Conservation (phyloP, 2,888 invertebrate species). For the Cheilosia soror region DNA sequence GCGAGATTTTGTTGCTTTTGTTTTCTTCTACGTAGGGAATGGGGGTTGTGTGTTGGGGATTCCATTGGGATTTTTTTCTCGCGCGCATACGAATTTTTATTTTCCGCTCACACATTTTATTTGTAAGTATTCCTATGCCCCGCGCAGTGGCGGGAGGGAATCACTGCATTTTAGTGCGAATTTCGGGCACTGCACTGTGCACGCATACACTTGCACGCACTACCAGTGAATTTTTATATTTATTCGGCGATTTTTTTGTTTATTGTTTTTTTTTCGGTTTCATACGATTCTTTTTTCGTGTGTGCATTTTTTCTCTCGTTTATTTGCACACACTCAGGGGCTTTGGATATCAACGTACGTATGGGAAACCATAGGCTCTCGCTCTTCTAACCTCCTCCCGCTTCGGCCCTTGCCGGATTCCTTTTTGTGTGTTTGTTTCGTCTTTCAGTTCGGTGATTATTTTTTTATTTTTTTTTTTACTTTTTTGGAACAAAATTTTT, state of each 20-base stretch:
- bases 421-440: conserved; percentile 66
- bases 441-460: conserved; percentile 52
- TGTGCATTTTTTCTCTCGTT: conserved; percentile 74
- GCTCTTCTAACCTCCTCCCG: conserved; percentile 71
- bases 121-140: conserved; percentile 33
- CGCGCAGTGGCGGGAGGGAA: background rate
- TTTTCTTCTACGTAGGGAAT: conserved; percentile 4
- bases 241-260: conserved; percentile 78
- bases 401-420: conserved; percentile 50
- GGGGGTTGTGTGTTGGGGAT: conserved; percentile 64
- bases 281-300: conserved; percentile 72
- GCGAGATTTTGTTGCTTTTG: conserved; percentile 30
- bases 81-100: conserved; percentile 71
- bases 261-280: conserved; percentile 49
- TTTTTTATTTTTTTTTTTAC: conserved; percentile 36
- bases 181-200: conserved; percentile 67
- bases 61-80: conserved; percentile 52
- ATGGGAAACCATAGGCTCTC: conserved; percentile 65
- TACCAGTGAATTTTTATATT: conserved; percentile 78
- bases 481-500: conserved; percentile 70
- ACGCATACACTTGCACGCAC: conserved; percentile 76
- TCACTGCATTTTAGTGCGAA: conserved; percentile 58
- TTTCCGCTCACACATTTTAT: conserved; percentile 72
- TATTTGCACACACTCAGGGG: conserved; percentile 72
- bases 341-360: conserved; percentile 55